Evolutionary conservation across 2,888 invertebrate genomes (phyloP), one percentile per base, ranked within the genome.

Genomic region (Priocnemis perturbator): DNA sequence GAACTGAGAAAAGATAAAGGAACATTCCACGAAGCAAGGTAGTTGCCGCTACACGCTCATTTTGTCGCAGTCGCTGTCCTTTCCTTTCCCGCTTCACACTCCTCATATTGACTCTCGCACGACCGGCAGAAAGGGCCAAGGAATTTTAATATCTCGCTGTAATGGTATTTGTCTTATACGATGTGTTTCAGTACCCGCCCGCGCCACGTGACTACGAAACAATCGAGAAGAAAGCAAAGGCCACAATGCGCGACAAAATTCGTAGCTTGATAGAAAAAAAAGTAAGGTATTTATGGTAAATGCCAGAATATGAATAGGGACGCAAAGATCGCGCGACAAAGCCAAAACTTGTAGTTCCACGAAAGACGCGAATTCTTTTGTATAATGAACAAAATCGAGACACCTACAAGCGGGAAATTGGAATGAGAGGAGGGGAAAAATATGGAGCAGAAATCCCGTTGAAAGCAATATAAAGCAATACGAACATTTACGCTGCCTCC

Each of bases 101-200:
- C 53, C 19, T 20, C 66, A 60, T 65, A 67, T 67, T 69, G 62
- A 67, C 64, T 68, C 26, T 26, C 37, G 14, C 37, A 11, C 53
- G 59, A 58, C 58, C 44, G 44, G 14, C 15, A 47, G 60, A 60
- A 59, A 19, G 58, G 64, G 66, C 66, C 56, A 66, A 67, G 50
- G 67, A 77, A 77, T 77, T 77, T 77, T 77, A 77, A 77, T 77
- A 77, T 74, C 72, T 71, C 68, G 67, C 59, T 71, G 74, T 72
- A 72, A 58, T 71, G 72, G 64, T 77, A 71, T 74, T 77, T 73
- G 72, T 67, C 70, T 74, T 67, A 48, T 59, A 53, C 59, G 64
- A 56, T 70, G 66, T 67, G 68, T 67, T 68, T 72, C 61, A 64
- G 60, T 65, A 70, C 56, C 53, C 60, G 59, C 19, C 19, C 64